phyloP scores from a whole-genome alignment of 2,888 invertebrate species.

The Ophraella communa region DNA sequence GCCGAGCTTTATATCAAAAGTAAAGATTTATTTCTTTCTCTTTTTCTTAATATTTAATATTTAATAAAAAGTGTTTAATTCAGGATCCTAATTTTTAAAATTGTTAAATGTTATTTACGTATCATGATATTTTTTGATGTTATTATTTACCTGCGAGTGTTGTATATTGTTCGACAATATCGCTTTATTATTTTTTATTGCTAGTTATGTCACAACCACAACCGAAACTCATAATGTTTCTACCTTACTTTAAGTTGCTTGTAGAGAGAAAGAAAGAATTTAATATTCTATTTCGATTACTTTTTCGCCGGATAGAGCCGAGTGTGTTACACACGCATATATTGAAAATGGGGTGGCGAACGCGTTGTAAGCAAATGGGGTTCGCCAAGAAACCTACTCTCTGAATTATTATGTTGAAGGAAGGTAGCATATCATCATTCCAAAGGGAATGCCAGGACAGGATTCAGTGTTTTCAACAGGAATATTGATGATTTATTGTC shows the following conservation, averaged over 20 bases:
- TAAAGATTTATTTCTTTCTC: background rate
- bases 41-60: too few species aligned
- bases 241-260: background rate
- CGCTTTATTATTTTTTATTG: background rate
- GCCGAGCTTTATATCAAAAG: background rate
- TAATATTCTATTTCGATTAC: constrained; percentile 35
- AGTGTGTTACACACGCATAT: constrained; percentile 27
- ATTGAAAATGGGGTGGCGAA: constrained; percentile 27
- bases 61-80: too few species aligned
- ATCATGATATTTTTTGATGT: too few species aligned
- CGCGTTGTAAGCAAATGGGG: constrained; percentile 25
- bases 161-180: too few species aligned
- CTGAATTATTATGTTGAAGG: constrained; percentile 22
- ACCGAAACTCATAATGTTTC: constrained; percentile 1
- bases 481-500: background rate
- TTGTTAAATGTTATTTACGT: too few species aligned
- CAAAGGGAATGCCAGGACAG: constrained; percentile 10
- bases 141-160: too few species aligned
- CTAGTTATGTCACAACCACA: background rate
- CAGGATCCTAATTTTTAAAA: too few species aligned
- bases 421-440: constrained; percentile 28
- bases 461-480: background rate
- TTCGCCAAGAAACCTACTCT: constrained; percentile 12
- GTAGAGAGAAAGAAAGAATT: constrained; percentile 23
- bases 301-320: constrained; percentile 22